These are phyloP conservation scores for Kryptolebias marmoratus DNA, from an alignment of 2,113 vertebrate genomes.

Conservation along the genomic window DNA sequence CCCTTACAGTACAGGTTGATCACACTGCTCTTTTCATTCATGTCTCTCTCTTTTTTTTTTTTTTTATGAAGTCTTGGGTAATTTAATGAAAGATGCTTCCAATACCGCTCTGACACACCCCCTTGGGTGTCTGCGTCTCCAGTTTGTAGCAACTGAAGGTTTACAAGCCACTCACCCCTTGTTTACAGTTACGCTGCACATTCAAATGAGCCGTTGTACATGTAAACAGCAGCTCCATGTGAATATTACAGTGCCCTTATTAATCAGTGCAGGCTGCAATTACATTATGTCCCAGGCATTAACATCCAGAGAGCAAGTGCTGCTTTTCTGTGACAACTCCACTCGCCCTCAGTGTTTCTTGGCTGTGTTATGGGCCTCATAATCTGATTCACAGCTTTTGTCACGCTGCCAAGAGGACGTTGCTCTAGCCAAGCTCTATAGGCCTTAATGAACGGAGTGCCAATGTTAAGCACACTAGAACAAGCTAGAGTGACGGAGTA, in stretches of 20 bases:
- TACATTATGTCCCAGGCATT: constrained; percentile 64
- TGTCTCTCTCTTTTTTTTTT: constrained; percentile 6
- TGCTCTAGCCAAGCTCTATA: constrained; percentile 61
- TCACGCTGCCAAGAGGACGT: constrained; percentile 73
- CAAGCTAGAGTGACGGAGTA: constrained; percentile 54
- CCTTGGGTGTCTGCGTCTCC: constrained; percentile 28
- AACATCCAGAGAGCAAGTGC: constrained; percentile 47
- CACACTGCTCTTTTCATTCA: constrained; percentile 45
- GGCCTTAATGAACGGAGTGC: constrained; percentile 74
- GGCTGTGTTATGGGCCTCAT: constrained; percentile 64
- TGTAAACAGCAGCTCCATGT: constrained; percentile 68
- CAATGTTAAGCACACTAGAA: constrained; percentile 66
- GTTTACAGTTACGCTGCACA: constrained; percentile 61
- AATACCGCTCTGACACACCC: constrained; percentile 28
- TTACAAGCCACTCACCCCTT: constrained; percentile 52
- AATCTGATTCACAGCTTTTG: constrained; percentile 78
- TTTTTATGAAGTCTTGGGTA: constrained; percentile 62
- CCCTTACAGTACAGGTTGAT: constrained; percentile 59
- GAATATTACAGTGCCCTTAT: constrained; percentile 73
- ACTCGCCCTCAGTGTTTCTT: constrained; percentile 63
- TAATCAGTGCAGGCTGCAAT: constrained; percentile 62
- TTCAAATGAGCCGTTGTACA: constrained; percentile 61
- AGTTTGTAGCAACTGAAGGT: constrained; percentile 24
- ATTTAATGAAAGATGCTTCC: constrained; percentile 60
- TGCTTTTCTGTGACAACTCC: constrained; percentile 57